Base-by-base conservation (phyloP, 2,888 invertebrate species). In the Emmelina monodactyla region DNA sequence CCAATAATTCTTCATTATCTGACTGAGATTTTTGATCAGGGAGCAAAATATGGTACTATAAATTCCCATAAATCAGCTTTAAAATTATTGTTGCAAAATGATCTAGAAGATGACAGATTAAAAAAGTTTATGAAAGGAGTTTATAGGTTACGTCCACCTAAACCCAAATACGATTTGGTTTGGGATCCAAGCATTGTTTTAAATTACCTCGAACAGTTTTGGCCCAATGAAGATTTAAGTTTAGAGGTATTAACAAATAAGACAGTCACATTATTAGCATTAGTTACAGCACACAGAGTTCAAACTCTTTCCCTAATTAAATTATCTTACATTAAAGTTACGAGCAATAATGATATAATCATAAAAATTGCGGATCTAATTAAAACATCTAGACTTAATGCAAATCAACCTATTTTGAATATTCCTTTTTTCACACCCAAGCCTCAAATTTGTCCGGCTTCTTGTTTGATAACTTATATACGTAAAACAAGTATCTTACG, bases 31-130 rank as follows among this genome's bases (percentile, higher is more conserved):
- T 28, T 28, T 28, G 28, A 28, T 6, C 28, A 28, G n/a, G 28
- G 28, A n/a, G 28, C 28, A 7, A 28, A 11, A n/a, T 28, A 28
- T 28, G 28, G 28, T 28, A 28, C 28, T n/a, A 11, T 28, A 28
- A 28, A 28, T 28, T 28, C 28, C 3, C 11, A 28, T 11, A 28
- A 28, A 28, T 28, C 28, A 28, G 28, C 28, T 7, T 28, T 28
- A 11, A 11, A 5, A n/a, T 11, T 28, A 11, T n/a, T 28, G 4
- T n/a, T 28, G 4, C 7, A 11, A n/a, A 11, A 11, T 4, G 4
- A 5, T 11, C 7, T 28, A 4, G 4, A 28, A n/a, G 28, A 28
- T n/a, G 4, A 28, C 11, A 4, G n/a, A n/a, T 6, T 28, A 4
- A 28, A 28, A 11, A 6, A n/a, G 28, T 28, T 28, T n/a, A 28